Evolutionary conservation across 2,113 vertebrate genomes (phyloP).

Genomic region (Carollia perspicillata): DNA sequence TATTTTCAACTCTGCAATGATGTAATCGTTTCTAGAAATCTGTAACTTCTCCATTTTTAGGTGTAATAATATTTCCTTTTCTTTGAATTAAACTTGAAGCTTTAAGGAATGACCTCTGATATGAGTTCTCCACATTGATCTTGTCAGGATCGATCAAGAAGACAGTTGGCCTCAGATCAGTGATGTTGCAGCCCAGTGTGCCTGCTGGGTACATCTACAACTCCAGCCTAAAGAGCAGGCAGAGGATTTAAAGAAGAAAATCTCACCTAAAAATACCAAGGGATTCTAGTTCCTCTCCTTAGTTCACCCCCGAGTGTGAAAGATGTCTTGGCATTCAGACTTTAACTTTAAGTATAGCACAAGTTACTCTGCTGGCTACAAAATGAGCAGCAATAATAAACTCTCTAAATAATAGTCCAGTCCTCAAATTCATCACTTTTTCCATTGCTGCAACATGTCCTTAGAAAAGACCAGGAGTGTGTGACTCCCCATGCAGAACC

Average conservation of each 20-base stretch:
- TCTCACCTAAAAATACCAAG: not conserved
- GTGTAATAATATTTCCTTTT: slow-evolving; percentile 40
- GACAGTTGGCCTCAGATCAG: slow-evolving; percentile 47
- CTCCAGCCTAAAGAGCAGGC: slow-evolving; percentile 22
- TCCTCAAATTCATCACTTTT: not conserved
- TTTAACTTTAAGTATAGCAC: not conserved
- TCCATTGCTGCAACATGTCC: not conserved
- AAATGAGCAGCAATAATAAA: not conserved
- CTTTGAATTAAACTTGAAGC: slow-evolving; percentile 17
- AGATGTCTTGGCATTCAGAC: not conserved
- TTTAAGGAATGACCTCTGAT: slow-evolving; percentile 52
- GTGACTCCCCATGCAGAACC: not conserved
- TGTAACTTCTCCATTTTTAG: not conserved
- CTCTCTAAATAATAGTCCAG: not conserved
- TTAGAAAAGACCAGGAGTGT: not conserved
- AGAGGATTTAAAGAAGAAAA: slow-evolving; percentile 42
- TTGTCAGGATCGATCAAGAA: slow-evolving; percentile 37
- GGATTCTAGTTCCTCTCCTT: not conserved
- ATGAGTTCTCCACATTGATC: slow-evolving; percentile 51
- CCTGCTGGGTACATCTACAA: slow-evolving; percentile 35
- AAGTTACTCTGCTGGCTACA: not conserved
- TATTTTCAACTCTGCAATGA: not conserved
- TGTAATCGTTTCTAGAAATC: not conserved
- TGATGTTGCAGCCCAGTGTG: not conserved
- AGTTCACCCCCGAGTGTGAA: not conserved